Evolutionary conservation across 2,888 invertebrate species (phyloP), one percentile per base, ranked within the genome.

Genomic region (Parasteatoda lunata): DNA sequence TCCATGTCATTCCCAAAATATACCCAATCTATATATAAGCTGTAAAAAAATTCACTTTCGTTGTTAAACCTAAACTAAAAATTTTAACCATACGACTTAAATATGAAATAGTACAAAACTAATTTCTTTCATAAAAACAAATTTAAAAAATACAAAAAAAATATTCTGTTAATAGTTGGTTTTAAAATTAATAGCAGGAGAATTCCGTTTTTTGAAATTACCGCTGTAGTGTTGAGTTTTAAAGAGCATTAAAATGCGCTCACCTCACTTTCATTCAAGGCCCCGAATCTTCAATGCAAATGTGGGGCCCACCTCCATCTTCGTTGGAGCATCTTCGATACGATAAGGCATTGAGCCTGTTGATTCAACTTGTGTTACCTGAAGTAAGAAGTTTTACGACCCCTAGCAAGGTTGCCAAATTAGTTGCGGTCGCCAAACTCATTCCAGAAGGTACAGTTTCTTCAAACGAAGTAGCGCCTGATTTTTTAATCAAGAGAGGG

Each of bases 251-350:
- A 30, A 68, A 15, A 68, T 64, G 5, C 77, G 68, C 77, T 77
- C 65, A 77, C 77, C 77, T 77, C 51, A 68, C 64, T 64, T 65
- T 66, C 68, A 15, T 11, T 49, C 11, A 49, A 64, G 64, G 77
- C 66, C 49, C 75, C 77, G 77, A 68, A 77, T 77, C 77, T 68
- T 59, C 45, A 65, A 68, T 64, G 68, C 13, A 77, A 68, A 45
- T 68, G 77, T 49, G 51, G 65, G 47, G 52, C 64, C 65, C 4
- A 49, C 66, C 15, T n/a, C 59, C 59, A 59, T 9, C 77, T 51
- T 77, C 77, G 47, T 49, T 8, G 48, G n/a, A 48, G 15, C 68
- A 51, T 59, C 66, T 30, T 30, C 66, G 48, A 66, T 9, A n/a
- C 30, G n/a, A 48, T 49, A 49, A 65, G 77, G 77, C 77, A 77